Evolutionary conservation across 2,113 vertebrate species (phyloP).

Genomic region (Corydoras sp.): DNA sequence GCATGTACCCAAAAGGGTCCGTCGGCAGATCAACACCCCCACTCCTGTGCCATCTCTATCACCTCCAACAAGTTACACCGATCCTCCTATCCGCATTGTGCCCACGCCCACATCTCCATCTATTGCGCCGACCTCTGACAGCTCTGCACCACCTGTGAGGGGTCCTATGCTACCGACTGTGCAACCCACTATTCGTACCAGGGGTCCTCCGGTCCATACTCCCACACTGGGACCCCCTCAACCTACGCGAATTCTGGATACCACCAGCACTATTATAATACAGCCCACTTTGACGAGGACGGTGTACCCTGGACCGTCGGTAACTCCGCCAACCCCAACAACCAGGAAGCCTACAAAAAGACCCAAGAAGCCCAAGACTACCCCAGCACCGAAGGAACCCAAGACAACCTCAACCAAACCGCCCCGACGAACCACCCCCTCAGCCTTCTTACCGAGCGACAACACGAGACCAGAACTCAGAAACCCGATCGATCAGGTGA

Average conservation of each 20-base stretch:
- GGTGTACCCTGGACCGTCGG: slow-evolving; percentile 72
- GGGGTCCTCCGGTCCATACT: slow-evolving; percentile 79
- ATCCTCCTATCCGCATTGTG: slow-evolving; percentile 82
- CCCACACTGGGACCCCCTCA: slow-evolving; percentile 80
- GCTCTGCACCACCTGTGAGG: slow-evolving; percentile 76
- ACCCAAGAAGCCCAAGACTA: slow-evolving; percentile 73
- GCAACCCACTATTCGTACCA: slow-evolving; percentile 84
- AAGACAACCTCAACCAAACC: slow-evolving; percentile 71
- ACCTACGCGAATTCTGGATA: slow-evolving; percentile 79
- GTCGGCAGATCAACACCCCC: slow-evolving; percentile 79
- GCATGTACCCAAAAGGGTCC: slow-evolving; percentile 80
- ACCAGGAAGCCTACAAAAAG: slow-evolving; percentile 76
- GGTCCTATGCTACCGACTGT: slow-evolving; percentile 80
- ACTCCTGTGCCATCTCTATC: slow-evolving; percentile 76
- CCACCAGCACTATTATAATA: slow-evolving; percentile 67
- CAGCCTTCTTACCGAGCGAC: slow-evolving; percentile 53
- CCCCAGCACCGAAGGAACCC: slow-evolving; percentile 69
- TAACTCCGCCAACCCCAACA: slow-evolving; percentile 68
- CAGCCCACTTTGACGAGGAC: slow-evolving; percentile 77
- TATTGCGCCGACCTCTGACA: slow-evolving; percentile 83
- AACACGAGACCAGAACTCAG: slow-evolving; percentile 78
- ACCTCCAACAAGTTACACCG: slow-evolving; percentile 77
- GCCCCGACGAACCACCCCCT: slow-evolving; percentile 65
- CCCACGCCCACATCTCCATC: slow-evolving; percentile 86
- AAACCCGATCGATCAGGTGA: slow-evolving; percentile 88